Base-by-base conservation (phyloP, 2,113 vertebrate genomes). In the Steatornis caripensis region DNA sequence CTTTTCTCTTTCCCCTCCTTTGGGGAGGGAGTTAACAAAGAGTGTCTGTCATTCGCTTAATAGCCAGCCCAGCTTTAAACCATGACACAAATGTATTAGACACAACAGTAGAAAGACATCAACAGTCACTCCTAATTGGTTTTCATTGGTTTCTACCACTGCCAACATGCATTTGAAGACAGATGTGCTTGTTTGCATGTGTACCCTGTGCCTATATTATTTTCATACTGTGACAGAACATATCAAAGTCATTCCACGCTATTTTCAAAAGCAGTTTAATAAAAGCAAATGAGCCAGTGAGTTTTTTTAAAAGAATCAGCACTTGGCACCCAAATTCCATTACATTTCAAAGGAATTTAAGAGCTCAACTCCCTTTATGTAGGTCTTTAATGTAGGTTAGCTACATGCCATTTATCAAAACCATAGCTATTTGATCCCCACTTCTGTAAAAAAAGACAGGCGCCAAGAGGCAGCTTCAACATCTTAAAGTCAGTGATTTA, bases 401-500 rank as follows among this genome's bases (percentile, higher is more conserved):
- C 48, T 75, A 80, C 68, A 81, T 57, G 32, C 8, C 68, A 93
- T 89, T 95, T 92, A 91, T 96, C 92, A 94, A 92, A 92, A 94
- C 18, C 68, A 39, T 29, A 74, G 96, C 39, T 93, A 95, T 93
- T 95, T 94, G 87, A 96, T 95, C 87, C 70, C 53, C 8, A 36
- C 37, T 85, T 76, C 41, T 49, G 66, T 76, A 77, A 95, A 93
- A 96, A 84, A 85, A 87, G 87, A 95, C 68, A 58, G 70, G 91
- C 24, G 71, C 54, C 89, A 87, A 91, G 95, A 95, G 91, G 93
- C 87, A 93, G 84, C 74, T 90, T 93, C 81, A 65, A 70, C 78
- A 94, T 91, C 81, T 32, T 90, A 61, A 95, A 94, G 57, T 27
- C 4, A 6, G 66, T 94, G 96, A 96, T 93, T 96, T 90, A 96